phyloP scores from a whole-genome alignment of 2,888 invertebrate species.

The Metellina segmentata region DNA sequence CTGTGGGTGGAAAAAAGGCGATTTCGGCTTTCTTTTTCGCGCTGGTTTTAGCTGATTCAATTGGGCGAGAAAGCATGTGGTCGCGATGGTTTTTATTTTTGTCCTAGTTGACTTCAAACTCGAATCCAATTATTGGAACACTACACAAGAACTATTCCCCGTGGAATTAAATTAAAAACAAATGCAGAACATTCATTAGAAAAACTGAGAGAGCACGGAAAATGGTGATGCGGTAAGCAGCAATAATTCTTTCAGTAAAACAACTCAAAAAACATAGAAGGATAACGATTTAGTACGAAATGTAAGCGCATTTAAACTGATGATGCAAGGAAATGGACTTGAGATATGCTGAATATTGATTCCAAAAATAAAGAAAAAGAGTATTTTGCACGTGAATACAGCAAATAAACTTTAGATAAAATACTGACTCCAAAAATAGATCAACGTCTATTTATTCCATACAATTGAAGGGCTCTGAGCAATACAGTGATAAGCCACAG shows the following conservation, averaged over 20 bases:
- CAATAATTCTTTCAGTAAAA: not conserved
- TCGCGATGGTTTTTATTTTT: conserved; percentile 1
- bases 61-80: conserved; percentile 27
- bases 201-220: not conserved
- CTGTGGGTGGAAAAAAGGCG: conserved; percentile 10
- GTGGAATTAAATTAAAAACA: conserved; percentile 7
- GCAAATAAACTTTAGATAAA: too few relatives aligned
- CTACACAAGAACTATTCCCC: not conserved
- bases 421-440: too few relatives aligned
- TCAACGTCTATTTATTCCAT: too few relatives aligned
- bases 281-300: not conserved
- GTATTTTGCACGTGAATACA: too few relatives aligned
- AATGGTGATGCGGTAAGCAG: not conserved
- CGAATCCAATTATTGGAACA: conserved; percentile 22
- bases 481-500: too few relatives aligned
- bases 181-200: not conserved
- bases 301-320: not conserved
- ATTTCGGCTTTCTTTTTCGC: conserved; percentile 18
- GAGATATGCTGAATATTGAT: not conserved
- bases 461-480: too few relatives aligned
- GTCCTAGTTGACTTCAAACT: conserved; percentile 25
- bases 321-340: not conserved
- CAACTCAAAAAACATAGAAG: not conserved
- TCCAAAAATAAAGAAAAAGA: too few relatives aligned
- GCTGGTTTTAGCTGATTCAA: conserved; percentile 19